Evolutionary conservation across 2,797 vertebrate species (phyloP).

Genomic region (Manis pentadactyla): DNA sequence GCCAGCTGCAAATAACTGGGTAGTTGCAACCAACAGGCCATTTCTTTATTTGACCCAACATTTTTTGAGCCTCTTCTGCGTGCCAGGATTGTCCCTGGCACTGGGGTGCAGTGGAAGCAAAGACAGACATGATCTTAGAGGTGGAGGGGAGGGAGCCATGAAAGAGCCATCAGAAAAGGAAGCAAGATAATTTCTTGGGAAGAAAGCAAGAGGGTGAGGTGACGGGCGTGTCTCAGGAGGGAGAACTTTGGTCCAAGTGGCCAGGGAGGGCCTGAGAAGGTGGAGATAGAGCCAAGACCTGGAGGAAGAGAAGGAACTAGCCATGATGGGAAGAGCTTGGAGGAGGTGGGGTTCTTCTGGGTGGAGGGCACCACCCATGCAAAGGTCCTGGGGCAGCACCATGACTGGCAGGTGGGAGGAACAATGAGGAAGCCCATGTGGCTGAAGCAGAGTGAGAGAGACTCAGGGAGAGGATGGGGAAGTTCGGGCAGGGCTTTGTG

Average conservation of each 20-base stretch:
- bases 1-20: too few relatives aligned
- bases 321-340: neutral
- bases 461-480: neutral
- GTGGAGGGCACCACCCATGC: neutral
- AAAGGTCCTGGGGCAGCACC: neutral
- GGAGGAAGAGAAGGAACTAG: neutral
- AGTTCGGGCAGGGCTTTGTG: neutral
- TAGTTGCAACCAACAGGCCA: neutral
- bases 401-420: neutral
- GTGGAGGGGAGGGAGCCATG: too few relatives aligned
- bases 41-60: neutral
- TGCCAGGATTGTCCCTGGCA: neutral
- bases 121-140: too few relatives aligned
- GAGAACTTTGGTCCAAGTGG: neutral
- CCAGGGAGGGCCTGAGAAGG: neutral
- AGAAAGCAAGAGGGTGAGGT: neutral
- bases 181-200: neutral
- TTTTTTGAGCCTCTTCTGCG: neutral
- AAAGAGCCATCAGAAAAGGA: neutral
- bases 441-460: neutral
- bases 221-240: neutral
- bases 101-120: rapidly evolving
- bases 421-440: neutral
- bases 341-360: neutral
- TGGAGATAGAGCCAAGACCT: neutral